phyloP scores from a whole-genome alignment of 1,140 invertebrate species.

The Nixonia krombeini region DNA sequence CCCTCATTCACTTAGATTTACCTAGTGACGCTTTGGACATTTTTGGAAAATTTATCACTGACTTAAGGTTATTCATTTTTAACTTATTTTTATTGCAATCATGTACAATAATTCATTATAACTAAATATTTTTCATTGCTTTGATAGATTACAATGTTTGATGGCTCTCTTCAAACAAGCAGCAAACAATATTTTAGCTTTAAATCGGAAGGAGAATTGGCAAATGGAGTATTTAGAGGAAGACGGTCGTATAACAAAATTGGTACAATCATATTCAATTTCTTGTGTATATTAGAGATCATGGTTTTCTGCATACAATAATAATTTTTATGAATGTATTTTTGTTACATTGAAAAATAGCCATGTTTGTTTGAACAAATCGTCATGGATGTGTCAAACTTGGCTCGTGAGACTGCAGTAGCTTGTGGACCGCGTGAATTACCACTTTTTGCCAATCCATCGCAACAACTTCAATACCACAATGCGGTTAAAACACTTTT shows the following conservation, averaged over 20 bases:
- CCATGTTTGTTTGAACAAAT: slow-evolving; percentile 89
- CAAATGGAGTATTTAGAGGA: slow-evolving; percentile 86
- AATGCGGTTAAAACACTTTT: slow-evolving; percentile 82
- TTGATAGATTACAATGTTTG: slow-evolving; percentile 86
- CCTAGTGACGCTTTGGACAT: slow-evolving; percentile 86
- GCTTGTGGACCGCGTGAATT: slow-evolving; percentile 80
- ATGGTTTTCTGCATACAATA: too few species aligned
- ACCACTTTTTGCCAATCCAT: slow-evolving; percentile 76
- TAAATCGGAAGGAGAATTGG: slow-evolving; percentile 90
- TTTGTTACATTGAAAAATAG: slow-evolving; percentile 65
- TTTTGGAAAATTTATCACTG: slow-evolving; percentile 87
- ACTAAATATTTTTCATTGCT: too few species aligned
- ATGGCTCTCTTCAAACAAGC: slow-evolving; percentile 88
- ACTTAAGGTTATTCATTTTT: slow-evolving; percentile 75
- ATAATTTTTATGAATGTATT: background rate
- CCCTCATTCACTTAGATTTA: slow-evolving; percentile 82
- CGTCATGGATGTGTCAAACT: slow-evolving; percentile 85
- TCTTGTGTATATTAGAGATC: too few species aligned
- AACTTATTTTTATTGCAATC: slow-evolving; percentile 3
- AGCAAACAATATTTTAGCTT: slow-evolving; percentile 82
- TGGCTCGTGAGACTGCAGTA: slow-evolving; percentile 89
- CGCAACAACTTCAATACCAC: slow-evolving; percentile 78
- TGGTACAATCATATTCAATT: slow-evolving; percentile 75
- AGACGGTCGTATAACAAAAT: slow-evolving; percentile 85
- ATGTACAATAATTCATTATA: too few species aligned